A percentile compares a stretch with the other conserved stretches of the same genome.
Evolutionary conservation across 2,797 vertebrate genomes (phyloP).

Genomic region (Luscinia luscinia): DNA sequence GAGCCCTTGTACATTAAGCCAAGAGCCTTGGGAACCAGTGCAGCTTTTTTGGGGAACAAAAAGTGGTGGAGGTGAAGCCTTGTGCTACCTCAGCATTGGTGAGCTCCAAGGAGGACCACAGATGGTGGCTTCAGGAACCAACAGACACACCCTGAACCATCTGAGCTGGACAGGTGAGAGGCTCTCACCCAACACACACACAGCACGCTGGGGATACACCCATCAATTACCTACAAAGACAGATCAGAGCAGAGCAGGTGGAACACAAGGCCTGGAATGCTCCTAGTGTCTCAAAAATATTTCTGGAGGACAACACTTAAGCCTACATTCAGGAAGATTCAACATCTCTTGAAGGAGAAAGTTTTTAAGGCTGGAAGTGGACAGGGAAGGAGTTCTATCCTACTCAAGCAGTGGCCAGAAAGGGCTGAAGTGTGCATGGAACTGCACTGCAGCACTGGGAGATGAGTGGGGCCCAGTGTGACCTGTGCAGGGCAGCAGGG

Average conservation of each 20-base stretch:
- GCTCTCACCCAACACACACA: fast-evolving
- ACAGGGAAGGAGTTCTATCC: background rate
- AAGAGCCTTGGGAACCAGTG: background rate
- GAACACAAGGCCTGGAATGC: background rate
- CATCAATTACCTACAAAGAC: background rate
- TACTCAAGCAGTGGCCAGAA: background rate
- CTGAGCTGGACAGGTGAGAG: background rate
- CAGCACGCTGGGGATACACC: fast-evolving
- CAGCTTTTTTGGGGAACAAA: background rate
- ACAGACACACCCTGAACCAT: background rate
- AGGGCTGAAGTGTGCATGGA: background rate
- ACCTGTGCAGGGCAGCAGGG: background rate
- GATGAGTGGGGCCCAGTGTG: background rate
- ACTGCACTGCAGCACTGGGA: background rate
- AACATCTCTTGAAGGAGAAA: background rate
- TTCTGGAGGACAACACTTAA: background rate
- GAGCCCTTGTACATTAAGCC: background rate
- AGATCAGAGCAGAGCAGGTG: background rate
- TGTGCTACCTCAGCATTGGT: background rate
- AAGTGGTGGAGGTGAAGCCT: background rate
- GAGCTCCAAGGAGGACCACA: background rate
- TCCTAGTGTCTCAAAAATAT: fast-evolving
- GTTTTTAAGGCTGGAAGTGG: background rate
- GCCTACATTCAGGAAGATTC: background rate
- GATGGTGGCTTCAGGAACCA: background rate